phyloP scores from a whole-genome alignment of 2,888 invertebrate genomes.

The Eulithis testata region DNA sequence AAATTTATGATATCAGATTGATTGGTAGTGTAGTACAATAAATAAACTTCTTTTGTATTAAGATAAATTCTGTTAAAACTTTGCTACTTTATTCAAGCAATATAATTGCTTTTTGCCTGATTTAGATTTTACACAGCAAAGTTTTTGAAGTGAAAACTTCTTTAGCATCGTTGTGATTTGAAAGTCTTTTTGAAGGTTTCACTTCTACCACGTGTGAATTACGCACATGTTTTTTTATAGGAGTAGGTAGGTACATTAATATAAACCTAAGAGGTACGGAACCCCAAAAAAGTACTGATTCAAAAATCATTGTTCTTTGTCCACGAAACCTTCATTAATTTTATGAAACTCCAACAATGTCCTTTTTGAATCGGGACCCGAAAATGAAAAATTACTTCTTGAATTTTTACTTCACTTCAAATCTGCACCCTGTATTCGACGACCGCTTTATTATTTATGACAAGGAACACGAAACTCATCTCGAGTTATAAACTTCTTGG shows the following conservation, averaged over 20 bases:
- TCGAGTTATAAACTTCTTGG: constrained; percentile 85
- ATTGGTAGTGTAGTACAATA: constrained; percentile 52
- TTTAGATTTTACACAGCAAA: too few relatives aligned
- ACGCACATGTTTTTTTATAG: too few relatives aligned
- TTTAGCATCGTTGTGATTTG: too few relatives aligned
- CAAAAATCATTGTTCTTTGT: constrained; percentile 54
- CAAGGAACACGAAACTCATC: constrained; percentile 85
- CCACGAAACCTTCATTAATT: constrained; percentile 70
- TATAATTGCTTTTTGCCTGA: too few relatives aligned
- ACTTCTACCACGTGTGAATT: too few relatives aligned
- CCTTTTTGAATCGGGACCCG: constrained; percentile 61
- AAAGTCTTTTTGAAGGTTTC: too few relatives aligned
- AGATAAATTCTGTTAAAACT: too few relatives aligned
- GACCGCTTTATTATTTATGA: constrained; percentile 85
- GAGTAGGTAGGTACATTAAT: too few relatives aligned
- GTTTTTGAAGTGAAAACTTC: too few relatives aligned
- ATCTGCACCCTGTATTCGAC: constrained; percentile 83
- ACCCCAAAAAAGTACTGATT: constrained; percentile 18
- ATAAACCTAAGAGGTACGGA: neutral
- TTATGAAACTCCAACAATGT: constrained; percentile 68
- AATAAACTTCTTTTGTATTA: constrained; percentile 2
- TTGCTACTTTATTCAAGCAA: too few relatives aligned
- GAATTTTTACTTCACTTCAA: constrained; percentile 81
- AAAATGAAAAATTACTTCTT: constrained; percentile 79
- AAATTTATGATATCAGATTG: constrained; percentile 74